Evolutionary conservation across 2,113 vertebrate species (phyloP).

Genomic region (Okapia johnstoni): DNA sequence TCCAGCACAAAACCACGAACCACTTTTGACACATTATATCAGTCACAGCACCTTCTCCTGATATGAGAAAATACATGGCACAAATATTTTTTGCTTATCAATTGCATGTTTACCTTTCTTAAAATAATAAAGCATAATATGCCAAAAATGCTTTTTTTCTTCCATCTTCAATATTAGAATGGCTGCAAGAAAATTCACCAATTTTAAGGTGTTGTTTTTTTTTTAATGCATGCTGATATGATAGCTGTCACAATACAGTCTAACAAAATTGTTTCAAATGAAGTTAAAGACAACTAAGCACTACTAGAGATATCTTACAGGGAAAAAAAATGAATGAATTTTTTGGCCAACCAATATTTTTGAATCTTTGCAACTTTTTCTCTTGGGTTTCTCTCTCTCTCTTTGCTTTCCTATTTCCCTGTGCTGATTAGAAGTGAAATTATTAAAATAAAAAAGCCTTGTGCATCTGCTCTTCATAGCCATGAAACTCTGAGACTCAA

Average conservation of each 20-base stretch:
- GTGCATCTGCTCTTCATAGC: background rate
- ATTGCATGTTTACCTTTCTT: background rate
- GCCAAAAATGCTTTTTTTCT: background rate
- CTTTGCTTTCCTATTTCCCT: background rate
- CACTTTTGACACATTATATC: background rate
- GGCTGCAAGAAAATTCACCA: no score
- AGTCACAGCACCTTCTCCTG: background rate
- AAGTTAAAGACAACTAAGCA: background rate
- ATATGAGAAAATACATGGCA: background rate
- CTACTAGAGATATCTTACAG: background rate
- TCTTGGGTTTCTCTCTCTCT: background rate
- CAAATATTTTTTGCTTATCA: background rate
- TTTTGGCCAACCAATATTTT: background rate
- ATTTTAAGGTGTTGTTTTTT: background rate
- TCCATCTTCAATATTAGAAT: background rate
- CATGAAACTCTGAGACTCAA: background rate
- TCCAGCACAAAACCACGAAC: background rate
- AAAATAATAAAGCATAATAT: background rate
- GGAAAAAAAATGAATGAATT: fast-evolving
- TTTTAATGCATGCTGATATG: background rate
- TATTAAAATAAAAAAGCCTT: background rate
- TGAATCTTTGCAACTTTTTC: background rate
- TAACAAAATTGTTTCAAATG: background rate
- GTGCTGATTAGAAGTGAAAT: background rate
- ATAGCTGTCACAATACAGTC: background rate